phyloP scores from a whole-genome alignment of 2,797 vertebrate genomes.

The Cossypha polioptera region DNA sequence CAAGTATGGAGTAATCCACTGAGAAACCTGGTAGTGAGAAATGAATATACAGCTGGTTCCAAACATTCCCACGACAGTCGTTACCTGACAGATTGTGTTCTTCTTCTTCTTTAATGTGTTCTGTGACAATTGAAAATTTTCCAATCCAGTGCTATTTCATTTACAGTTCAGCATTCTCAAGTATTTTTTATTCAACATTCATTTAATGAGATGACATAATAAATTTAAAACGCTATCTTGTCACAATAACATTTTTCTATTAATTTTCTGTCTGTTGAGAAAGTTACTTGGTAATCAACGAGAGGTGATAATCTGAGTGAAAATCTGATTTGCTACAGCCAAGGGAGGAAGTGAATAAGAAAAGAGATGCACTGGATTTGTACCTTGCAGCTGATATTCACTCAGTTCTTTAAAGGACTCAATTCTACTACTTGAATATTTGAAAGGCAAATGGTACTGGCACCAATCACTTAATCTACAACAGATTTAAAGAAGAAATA shows the following conservation, averaged over 20 bases:
- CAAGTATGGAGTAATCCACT: background rate
- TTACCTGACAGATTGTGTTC: background rate
- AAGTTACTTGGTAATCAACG: background rate
- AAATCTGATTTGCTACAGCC: background rate
- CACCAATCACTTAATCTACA: background rate
- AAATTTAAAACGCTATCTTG: background rate
- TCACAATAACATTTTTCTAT: background rate
- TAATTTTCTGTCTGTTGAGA: background rate
- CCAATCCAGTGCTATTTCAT: background rate
- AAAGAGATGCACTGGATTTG: background rate
- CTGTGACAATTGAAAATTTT: background rate
- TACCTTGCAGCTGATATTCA: background rate
- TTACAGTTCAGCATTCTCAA: background rate
- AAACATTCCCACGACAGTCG: background rate
- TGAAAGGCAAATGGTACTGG: background rate
- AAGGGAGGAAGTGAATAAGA: background rate
- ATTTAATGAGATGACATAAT: background rate
- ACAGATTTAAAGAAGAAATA: background rate
- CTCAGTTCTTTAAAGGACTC: background rate
- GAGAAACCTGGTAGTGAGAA: slow-evolving; percentile 1
- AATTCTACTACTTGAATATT: background rate
- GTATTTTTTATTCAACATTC: background rate
- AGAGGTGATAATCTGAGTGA: background rate
- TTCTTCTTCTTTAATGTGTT: background rate
- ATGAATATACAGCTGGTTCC: background rate